Percentiles rank a stretch among this genome's conserved stretches.
These are phyloP conservation scores for Agonopterix arenella DNA, from an alignment of 2,888 invertebrate genomes.

Conservation along the genomic window DNA sequence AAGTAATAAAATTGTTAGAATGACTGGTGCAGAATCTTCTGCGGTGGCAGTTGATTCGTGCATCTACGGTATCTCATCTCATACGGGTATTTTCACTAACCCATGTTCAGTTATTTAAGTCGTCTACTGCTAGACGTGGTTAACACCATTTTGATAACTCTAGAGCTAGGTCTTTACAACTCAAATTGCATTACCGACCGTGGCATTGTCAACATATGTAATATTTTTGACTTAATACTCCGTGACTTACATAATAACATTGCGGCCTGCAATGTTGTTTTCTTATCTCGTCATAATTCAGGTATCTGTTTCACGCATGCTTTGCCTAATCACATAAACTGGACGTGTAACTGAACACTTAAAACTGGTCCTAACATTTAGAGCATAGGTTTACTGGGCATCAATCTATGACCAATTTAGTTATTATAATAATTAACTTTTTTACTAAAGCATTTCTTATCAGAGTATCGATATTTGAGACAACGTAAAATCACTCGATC, in stretches of 20 bases:
- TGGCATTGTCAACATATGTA: slow-evolving; percentile 47
- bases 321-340: slow-evolving; percentile 68
- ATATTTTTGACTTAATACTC: slow-evolving; percentile 11
- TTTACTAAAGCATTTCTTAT: slow-evolving; percentile 46
- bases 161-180: not conserved
- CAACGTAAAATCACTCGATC: slow-evolving; percentile 56
- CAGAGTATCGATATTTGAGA: slow-evolving; percentile 44
- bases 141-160: not conserved
- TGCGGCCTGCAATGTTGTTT: slow-evolving; percentile 8
- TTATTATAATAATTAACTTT: slow-evolving; percentile 34
- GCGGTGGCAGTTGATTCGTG: not conserved
- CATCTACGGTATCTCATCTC: not conserved
- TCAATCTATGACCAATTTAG: slow-evolving; percentile 38
- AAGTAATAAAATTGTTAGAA: slow-evolving; percentile 29
- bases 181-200: slow-evolving; percentile 20
- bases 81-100: not conserved
- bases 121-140: not conserved
- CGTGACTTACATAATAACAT: slow-evolving; percentile 13
- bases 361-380: slow-evolving; percentile 59
- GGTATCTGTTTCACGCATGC: slow-evolving; percentile 66
- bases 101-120: slow-evolving; percentile 15
- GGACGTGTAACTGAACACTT: slow-evolving; percentile 73
- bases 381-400: slow-evolving; percentile 37
- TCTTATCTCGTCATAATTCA: slow-evolving; percentile 44
- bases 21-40: not conserved